A percentile compares a stretch with the other conserved stretches of the same genome.
These are phyloP conservation scores for Thecocarcelia acutangulata DNA, from an alignment of 2,888 invertebrate genomes.

Conservation along the genomic window DNA sequence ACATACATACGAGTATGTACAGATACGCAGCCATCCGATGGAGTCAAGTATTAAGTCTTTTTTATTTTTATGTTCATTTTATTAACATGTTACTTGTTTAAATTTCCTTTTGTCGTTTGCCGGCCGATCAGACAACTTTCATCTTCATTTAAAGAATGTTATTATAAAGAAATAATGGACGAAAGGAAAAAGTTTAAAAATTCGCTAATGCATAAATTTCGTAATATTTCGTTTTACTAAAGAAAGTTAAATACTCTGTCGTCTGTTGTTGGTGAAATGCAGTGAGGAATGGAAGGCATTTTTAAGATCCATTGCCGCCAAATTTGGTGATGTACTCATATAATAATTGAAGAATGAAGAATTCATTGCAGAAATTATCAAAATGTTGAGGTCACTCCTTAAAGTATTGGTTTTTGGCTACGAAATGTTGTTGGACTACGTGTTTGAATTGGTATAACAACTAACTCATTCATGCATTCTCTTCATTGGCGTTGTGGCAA, in stretches of 20 bases:
- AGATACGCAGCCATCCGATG: background rate
- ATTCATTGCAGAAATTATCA: no score
- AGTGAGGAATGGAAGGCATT: no score
- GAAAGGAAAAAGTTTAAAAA: constrained; percentile 2
- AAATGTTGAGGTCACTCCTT: no score
- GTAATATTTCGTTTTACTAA: constrained; percentile 15
- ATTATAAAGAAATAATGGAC: constrained; percentile 17
- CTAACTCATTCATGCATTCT: no score
- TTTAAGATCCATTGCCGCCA: no score
- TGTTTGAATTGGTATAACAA: no score
- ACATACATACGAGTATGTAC: background rate
- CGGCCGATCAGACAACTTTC: constrained; percentile 69
- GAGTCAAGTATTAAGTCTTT: constrained; percentile 2
- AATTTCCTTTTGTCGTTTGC: constrained; percentile 60
- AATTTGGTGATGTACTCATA: no score
- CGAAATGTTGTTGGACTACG: no score
- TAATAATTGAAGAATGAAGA: no score
- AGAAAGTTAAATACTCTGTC: background rate
- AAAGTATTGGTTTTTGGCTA: no score
- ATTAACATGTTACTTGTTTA: constrained; percentile 42
- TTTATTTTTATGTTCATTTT: background rate
- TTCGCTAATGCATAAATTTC: constrained; percentile 30
- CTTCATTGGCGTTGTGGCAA: no score
- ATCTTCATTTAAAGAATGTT: constrained; percentile 64
- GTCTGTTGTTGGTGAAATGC: no score